Conservation (phyloP, 2,113 vertebrate genomes). For the Menura novaehollandiae region DNA sequence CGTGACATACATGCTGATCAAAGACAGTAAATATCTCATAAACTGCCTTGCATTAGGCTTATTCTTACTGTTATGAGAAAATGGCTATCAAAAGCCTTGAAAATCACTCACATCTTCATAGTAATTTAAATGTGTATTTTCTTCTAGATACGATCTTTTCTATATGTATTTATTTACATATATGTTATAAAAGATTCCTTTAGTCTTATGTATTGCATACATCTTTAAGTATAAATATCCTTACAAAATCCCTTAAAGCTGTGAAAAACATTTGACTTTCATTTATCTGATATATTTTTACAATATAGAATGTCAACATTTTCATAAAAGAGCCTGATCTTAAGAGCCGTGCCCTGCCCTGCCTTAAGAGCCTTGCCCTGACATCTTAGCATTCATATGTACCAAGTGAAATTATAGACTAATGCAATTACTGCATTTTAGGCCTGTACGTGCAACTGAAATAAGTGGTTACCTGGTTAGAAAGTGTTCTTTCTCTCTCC, state of each 20-base stretch:
- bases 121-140: not conserved
- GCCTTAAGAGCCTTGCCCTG: not conserved
- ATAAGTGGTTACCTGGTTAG: not conserved
- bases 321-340: not conserved
- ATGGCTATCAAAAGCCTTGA: not conserved
- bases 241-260: not conserved
- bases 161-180: not conserved
- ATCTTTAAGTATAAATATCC: not conserved
- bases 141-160: not conserved
- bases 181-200: not conserved
- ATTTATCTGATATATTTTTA: not conserved
- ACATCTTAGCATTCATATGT: not conserved
- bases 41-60: not conserved
- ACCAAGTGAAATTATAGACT: not conserved
- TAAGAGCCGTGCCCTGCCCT: not conserved
- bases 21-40: not conserved
- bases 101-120: not conserved
- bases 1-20: not conserved
- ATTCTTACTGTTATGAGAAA: not conserved
- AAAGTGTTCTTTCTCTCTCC: not conserved
- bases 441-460: not conserved
- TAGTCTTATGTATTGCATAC: not conserved
- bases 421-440: not conserved
- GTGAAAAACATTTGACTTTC: not conserved
- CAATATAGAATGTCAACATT: not conserved